These are phyloP conservation scores for Acanthurus leucopareius DNA, from an alignment of 2,797 vertebrate genomes.

Conservation along the genomic window DNA sequence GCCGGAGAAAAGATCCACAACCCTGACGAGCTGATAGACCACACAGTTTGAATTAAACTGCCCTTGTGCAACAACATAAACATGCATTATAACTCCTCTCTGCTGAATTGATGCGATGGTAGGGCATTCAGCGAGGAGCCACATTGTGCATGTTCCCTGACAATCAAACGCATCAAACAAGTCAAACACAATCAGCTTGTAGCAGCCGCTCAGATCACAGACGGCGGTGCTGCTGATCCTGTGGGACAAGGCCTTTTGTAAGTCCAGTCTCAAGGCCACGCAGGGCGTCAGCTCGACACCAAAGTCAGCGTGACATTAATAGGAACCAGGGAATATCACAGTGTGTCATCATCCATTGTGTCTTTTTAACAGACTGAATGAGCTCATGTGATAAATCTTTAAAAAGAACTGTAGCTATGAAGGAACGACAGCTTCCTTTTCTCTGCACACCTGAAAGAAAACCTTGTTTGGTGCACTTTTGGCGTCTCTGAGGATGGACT, in stretches of 20 bases:
- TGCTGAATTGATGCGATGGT: conserved; percentile 27
- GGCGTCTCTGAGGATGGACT: conserved; percentile 6
- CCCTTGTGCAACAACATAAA: not conserved
- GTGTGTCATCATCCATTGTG: conserved; percentile 52
- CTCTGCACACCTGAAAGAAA: not conserved
- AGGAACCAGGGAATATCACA: conserved; percentile 46
- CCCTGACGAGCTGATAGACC: conserved; percentile 35
- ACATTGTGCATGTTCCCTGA: conserved; percentile 49
- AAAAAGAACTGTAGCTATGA: not conserved
- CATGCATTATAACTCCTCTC: conserved; percentile 1
- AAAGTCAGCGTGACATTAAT: conserved; percentile 65
- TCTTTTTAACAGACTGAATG: conserved; percentile 38
- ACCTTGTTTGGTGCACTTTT: not conserved
- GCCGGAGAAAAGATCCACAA: conserved; percentile 40
- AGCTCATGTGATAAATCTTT: not conserved
- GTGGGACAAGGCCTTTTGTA: conserved; percentile 57
- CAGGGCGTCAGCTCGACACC: conserved; percentile 51
- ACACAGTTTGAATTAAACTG: conserved; percentile 40
- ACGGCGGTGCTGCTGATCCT: conserved; percentile 46
- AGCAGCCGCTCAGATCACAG: conserved; percentile 51
- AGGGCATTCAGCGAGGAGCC: conserved; percentile 6
- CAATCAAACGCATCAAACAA: conserved; percentile 61
- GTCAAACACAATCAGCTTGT: conserved; percentile 67
- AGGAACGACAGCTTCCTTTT: not conserved
- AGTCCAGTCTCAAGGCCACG: conserved; percentile 55